These are phyloP conservation scores for Urocynchramus pylzowi DNA, from an alignment of 2,113 vertebrate genomes.

Conservation along the genomic window DNA sequence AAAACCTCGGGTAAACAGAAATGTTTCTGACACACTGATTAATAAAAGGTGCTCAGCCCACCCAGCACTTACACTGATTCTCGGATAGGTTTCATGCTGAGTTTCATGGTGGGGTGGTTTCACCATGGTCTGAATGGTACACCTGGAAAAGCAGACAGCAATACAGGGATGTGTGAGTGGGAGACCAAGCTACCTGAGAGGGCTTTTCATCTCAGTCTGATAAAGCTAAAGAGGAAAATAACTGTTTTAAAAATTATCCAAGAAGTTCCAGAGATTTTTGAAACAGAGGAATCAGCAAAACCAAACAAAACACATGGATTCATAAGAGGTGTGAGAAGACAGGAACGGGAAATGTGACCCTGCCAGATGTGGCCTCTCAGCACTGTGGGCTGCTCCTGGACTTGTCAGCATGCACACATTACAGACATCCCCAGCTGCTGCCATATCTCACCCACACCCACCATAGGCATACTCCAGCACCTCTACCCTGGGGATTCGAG, in stretches of 20 bases:
- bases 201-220: neutral
- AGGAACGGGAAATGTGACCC: neutral
- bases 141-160: neutral
- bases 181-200: neutral
- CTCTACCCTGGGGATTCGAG: accelerated
- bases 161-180: neutral
- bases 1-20: neutral
- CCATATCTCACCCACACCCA: neutral
- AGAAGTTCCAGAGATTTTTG: neutral
- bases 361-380: neutral
- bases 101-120: neutral
- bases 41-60: neutral
- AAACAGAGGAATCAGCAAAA: neutral
- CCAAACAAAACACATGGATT: neutral
- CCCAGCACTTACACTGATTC: neutral
- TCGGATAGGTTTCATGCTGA: neutral
- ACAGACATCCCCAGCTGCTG: neutral
- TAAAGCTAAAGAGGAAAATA: neutral
- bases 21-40: neutral
- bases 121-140: neutral
- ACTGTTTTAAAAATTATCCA: neutral
- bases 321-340: neutral
- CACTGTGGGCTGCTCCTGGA: no score
- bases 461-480: accelerated
- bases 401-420: neutral